Evolutionary conservation across 1,140 invertebrate genomes (phyloP).

Genomic region (Calliopsis andreniformis): DNA sequence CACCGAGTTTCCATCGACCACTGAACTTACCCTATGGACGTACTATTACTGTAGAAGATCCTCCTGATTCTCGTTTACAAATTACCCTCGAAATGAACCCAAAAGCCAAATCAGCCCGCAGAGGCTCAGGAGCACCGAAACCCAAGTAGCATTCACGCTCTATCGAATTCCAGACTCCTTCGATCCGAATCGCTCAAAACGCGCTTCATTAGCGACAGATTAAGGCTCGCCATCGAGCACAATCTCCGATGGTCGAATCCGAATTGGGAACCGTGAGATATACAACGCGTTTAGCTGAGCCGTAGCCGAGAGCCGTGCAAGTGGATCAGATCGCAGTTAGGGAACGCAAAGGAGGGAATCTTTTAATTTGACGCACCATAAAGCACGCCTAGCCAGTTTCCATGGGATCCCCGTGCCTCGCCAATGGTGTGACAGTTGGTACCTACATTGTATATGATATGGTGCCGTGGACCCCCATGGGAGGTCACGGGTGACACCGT

Average conservation of each 20-base stretch:
- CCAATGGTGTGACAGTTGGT: constrained; percentile 75
- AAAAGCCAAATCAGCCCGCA: not conserved
- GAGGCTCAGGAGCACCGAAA: not conserved
- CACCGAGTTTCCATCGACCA: too few relatives aligned
- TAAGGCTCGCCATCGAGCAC: constrained; percentile 36
- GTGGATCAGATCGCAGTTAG: constrained; percentile 77
- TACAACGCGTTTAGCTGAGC: constrained; percentile 16
- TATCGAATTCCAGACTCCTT: not conserved
- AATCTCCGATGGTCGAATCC: not conserved
- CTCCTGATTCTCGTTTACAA: too few relatives aligned
- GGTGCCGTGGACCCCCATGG: constrained; percentile 70
- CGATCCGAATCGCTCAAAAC: constrained; percentile 28
- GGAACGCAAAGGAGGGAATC: constrained; percentile 78
- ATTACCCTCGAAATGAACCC: too few relatives aligned
- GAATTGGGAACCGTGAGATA: constrained; percentile 24
- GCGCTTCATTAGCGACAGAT: constrained; percentile 62
- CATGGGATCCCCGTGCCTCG: constrained; percentile 61
- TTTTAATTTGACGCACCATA: constrained; percentile 82
- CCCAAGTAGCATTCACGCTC: not conserved
- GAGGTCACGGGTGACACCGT: constrained; percentile 79
- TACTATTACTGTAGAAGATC: too few relatives aligned
- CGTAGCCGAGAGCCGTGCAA: constrained; percentile 23
- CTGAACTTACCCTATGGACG: too few relatives aligned
- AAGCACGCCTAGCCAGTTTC: constrained; percentile 80
- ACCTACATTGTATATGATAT: constrained; percentile 76